Evolutionary conservation across 35 echinoderm and acorn worm species (phyloP).

Genomic region (Nesometra sesokonis): DNA sequence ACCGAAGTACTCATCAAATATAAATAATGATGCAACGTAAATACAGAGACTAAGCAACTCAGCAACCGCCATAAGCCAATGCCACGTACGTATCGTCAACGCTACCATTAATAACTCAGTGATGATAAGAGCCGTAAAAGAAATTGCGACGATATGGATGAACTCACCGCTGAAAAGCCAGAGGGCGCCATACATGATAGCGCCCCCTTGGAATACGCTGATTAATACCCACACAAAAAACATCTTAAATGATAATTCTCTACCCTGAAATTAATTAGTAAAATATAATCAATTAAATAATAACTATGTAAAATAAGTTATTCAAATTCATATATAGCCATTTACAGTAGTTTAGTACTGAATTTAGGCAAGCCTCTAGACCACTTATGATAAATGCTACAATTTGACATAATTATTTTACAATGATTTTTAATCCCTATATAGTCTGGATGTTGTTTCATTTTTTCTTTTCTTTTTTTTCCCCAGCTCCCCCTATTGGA

Average conservation of each 20-base stretch:
- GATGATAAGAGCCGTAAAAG: slow-evolving; percentile 87
- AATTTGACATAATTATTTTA: too few species aligned
- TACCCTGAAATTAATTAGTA: slow-evolving; percentile 35
- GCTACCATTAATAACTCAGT: slow-evolving; percentile 97
- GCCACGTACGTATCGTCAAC: slow-evolving; percentile 94
- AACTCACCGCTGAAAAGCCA: slow-evolving; percentile 94
- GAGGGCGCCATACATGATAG: slow-evolving; percentile 98
- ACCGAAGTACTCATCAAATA: slow-evolving; percentile 93
- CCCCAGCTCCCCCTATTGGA: too few species aligned
- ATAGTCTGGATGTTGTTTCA: too few species aligned
- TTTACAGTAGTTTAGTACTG: too few species aligned
- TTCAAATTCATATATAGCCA: too few species aligned
- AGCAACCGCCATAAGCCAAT: slow-evolving; percentile 86
- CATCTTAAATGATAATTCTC: slow-evolving; percentile 91
- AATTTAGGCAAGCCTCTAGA: too few species aligned
- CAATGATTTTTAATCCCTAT: too few species aligned
- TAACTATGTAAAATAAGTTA: not conserved
- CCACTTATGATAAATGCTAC: too few species aligned
- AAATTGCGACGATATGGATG: slow-evolving; percentile 90
- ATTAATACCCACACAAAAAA: slow-evolving; percentile 97
- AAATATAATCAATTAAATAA: not conserved
- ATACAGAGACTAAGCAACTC: slow-evolving; percentile 72
- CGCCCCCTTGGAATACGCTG: slow-evolving; percentile 83
- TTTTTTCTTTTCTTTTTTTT: too few species aligned
- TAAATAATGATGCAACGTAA: slow-evolving; percentile 87